Percentiles rank a stretch among this genome's conserved stretches.
Evolutionary conservation across 1,140 invertebrate genomes (phyloP).

Genomic region (Magallana gigas): DNA sequence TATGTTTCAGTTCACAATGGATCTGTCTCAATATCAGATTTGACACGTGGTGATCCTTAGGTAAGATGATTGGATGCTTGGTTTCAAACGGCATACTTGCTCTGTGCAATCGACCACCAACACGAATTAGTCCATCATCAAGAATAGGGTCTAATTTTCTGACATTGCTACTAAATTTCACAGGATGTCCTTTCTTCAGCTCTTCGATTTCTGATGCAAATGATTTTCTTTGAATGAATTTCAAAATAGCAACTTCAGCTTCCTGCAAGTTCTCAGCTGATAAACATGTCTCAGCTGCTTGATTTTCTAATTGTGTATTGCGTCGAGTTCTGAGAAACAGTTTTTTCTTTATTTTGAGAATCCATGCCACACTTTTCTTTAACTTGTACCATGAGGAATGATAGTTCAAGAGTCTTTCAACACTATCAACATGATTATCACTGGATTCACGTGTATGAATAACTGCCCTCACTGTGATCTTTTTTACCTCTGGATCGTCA

Average conservation of each 20-base stretch:
- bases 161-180: constrained; percentile 20
- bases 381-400: constrained; percentile 33
- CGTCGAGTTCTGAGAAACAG: neutral
- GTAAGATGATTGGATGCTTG: constrained; percentile 57
- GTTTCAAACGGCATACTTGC: constrained; percentile 17
- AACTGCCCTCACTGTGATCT: neutral
- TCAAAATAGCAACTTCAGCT: neutral
- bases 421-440: neutral
- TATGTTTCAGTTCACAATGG: constrained; percentile 45
- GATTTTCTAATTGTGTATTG: neutral
- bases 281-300: neutral
- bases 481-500: constrained; percentile 52
- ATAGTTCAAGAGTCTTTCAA: constrained; percentile 9
- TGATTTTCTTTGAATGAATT: neutral
- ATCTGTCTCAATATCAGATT: constrained; percentile 47
- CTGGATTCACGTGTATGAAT: neutral
- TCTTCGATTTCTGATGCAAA: neutral
- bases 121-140: constrained; percentile 47
- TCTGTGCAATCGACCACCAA: constrained; percentile 48
- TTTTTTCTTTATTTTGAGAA: neutral
- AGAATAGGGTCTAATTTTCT: constrained; percentile 51
- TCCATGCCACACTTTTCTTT: constrained; percentile 41
- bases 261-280: neutral
- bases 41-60: constrained; percentile 42
- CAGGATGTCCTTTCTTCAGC: neutral